These are phyloP conservation scores for Diachasmimorpha longicaudata DNA, from an alignment of 1,140 invertebrate genomes.

Conservation along the genomic window DNA sequence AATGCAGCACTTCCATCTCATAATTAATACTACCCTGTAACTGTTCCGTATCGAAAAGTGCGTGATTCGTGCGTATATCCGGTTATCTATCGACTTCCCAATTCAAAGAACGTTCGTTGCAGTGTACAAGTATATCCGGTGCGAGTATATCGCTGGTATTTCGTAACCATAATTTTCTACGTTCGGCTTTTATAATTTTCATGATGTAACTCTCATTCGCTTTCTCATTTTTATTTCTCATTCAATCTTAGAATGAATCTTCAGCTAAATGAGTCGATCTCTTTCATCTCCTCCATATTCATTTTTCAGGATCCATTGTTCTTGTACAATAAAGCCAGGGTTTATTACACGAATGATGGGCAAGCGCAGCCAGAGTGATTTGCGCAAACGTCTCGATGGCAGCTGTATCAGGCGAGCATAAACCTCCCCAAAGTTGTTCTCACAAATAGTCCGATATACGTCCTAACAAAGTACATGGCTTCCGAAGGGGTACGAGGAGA, in stretches of 20 bases:
- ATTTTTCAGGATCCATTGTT: no score
- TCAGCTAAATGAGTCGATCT: no score
- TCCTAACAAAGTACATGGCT: no score
- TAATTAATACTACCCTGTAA: not conserved
- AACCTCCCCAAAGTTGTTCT: slow-evolving; percentile 5
- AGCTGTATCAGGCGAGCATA: slow-evolving; percentile 34
- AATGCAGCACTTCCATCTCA: not conserved
- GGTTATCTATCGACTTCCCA: not conserved
- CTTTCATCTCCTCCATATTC: no score
- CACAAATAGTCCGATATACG: not conserved
- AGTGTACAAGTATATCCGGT: not conserved
- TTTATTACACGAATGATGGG: not conserved
- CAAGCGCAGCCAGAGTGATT: slow-evolving; percentile 21
- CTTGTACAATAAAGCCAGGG: no score
- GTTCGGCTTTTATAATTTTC: not conserved
- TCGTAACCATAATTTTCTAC: not conserved
- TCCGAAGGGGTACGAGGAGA: no score
- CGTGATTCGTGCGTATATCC: not conserved
- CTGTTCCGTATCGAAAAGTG: not conserved
- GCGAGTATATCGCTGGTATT: not conserved
- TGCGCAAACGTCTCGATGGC: slow-evolving; percentile 40
- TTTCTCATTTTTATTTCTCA: not conserved
- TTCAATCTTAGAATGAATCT: no score
- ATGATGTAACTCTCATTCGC: not conserved
- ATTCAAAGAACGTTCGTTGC: not conserved